Conservation (phyloP, 2,113 vertebrate species). For the Okapia johnstoni region DNA sequence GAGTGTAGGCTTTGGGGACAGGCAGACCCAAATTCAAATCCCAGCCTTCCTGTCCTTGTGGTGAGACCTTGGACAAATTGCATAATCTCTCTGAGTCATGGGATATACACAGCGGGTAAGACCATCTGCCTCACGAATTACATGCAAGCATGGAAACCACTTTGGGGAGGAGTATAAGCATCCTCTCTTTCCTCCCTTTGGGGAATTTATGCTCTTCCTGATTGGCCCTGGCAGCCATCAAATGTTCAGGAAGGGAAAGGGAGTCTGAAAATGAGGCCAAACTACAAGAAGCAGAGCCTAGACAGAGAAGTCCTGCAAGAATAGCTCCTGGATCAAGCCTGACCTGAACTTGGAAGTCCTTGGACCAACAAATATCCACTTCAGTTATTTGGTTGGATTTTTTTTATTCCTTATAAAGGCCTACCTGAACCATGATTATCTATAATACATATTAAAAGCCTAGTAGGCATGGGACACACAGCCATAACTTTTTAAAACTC, state of each 20-base stretch:
- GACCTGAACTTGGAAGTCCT: background rate
- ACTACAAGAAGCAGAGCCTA: background rate
- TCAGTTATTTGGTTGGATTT: background rate
- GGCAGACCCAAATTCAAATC: background rate
- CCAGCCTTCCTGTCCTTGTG: background rate
- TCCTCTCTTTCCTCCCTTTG: background rate
- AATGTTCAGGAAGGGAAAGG: background rate
- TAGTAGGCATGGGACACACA: background rate
- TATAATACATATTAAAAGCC: background rate
- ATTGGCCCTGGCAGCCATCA: background rate
- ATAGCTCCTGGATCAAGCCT: constrained; percentile 31
- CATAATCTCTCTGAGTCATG: background rate
- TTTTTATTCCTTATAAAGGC: background rate
- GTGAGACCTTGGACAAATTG: background rate
- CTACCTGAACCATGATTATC: background rate
- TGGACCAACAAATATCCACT: background rate
- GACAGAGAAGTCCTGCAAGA: background rate
- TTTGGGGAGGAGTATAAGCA: background rate
- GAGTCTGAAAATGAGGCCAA: background rate
- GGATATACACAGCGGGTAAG: background rate
- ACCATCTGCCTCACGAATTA: background rate
- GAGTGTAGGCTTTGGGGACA: background rate
- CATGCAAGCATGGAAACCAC: background rate
- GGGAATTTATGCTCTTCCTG: background rate
- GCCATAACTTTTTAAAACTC: background rate